Evolutionary conservation across 2,888 invertebrate species (phyloP), one percentile per base, ranked within the genome.

Genomic region (Acrobasis repandana): DNA sequence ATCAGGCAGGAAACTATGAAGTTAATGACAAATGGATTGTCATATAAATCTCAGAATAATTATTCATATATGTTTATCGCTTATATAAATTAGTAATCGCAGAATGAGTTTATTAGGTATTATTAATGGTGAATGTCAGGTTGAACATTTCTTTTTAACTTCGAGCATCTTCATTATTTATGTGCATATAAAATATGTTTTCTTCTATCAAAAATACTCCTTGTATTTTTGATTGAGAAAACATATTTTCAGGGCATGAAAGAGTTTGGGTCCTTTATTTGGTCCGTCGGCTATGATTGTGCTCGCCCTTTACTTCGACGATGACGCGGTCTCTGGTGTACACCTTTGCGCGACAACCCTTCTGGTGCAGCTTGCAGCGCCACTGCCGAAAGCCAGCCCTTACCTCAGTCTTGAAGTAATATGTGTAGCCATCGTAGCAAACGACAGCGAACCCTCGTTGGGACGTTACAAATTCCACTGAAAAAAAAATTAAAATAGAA

Each of bases 381-480:
- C 52, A 52, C 16, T 52, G 52, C 52, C 10, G 34, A 1, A 11
- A 16, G 4, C 52, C 52, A 3, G 36, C 9, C 15, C 36, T 52
- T 5, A 36, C 36, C 15, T 10, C 52, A 4, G 36, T 52, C 16
- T 36, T 36, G 10, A 52, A 52, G 52, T 52, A 36, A 11, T 52
- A 52, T 3, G 1, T 9, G 16, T 36, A 36, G 10, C 52, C 34
- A 10, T 34, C 16, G 9, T 36, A 16, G 10, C 16, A 15, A 16
- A 52, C 16, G 5, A 36, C 16, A 11, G 10, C 5, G 10, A 9
- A 11, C 16, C 52, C 52, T 52, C 52, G 52, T 5, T 36, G 52
- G 10, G 52, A 52, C 16, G 16, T 52, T 36, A 34, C 11, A 11
- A 36, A 52, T 11, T 52, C 36, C 34, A 16, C 52, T 52, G 52